Evolutionary conservation across 2,113 vertebrate genomes (phyloP), one percentile per base, ranked within the genome.

Genomic region (Nothobranchius kuhntae): DNA sequence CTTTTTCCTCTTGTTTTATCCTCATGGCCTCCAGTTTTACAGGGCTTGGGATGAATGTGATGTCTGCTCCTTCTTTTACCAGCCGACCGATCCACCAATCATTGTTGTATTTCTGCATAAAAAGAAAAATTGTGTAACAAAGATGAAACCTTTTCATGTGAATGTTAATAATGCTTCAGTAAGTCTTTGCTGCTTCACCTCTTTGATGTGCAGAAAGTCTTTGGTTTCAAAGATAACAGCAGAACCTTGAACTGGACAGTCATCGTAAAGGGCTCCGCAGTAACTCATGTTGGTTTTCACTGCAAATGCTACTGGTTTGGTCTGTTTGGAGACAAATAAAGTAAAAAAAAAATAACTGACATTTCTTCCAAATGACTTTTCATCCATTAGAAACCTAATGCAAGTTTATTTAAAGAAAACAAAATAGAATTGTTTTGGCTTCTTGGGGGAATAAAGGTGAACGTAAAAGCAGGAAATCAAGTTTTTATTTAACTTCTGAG

Each of bases 131-230:
- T 21, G 21, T 21, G 21, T 21, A 21, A 21, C 21, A 21, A 21
- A 21, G 21, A 21, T 21, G 21, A 21, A 21, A 21, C 21, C 21
- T 21, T 21, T 21, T 21, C 21, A 21, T 21, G 21, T 21, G 21
- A 21, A 21, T 21, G 21, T 21, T 45, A 45, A 11, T 45, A 45
- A 12, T 45, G 44, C 13, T 1, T 12, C 17, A 58, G 36, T 38
- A n/a, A 9, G 38, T 13, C n/a, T 48, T 38, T 59, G 2, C 13
- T 1, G 44, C 9, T 89, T 81, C 81, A 97, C 97, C 95, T 98
- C 97, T 88, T 98, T 98, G 91, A 98, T 98, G 87, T 98, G 97
- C 85, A 98, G 93, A 86, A 98, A 98, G 80, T 98, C 97, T 91
- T 96, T 98, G 91, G 95, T 94, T 90, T 98, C 97, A 61, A 98